These are phyloP conservation scores for Channa argus DNA, from an alignment of 2,113 vertebrate genomes.

Conservation along the genomic window DNA sequence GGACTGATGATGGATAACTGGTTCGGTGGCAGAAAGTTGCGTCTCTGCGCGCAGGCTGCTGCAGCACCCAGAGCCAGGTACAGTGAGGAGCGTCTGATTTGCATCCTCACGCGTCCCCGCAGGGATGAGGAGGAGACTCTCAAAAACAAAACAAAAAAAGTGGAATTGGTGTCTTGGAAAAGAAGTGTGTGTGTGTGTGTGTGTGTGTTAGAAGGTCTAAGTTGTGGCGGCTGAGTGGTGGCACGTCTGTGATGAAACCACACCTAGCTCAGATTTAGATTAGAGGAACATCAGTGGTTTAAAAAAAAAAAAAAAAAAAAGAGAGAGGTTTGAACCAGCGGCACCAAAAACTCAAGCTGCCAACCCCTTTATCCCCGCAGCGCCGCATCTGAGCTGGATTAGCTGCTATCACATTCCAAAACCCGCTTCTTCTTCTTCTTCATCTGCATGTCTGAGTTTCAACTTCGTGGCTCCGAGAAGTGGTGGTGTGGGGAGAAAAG, in stretches of 20 bases:
- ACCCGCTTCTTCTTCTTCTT: not conserved
- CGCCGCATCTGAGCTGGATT: conserved; percentile 30
- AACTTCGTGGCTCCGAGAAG: conserved; percentile 8
- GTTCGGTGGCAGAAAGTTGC: conserved; percentile 33
- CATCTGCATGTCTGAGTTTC: conserved; percentile 43
- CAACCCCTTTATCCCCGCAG: conserved; percentile 28
- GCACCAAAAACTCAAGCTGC: conserved; percentile 23
- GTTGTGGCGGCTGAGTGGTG: not conserved
- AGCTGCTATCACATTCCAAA: conserved; percentile 46
- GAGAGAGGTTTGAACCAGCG: conserved; percentile 26
- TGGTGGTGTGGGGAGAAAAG: not conserved
- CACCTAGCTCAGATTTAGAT: conserved; percentile 13
- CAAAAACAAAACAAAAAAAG: conserved; percentile 9
- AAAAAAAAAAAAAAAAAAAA: not conserved
- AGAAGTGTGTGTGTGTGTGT: not conserved
- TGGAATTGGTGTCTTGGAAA: conserved; percentile 7
- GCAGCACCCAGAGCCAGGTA: conserved; percentile 11
- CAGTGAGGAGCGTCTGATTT: conserved; percentile 28
- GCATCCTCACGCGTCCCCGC: conserved; percentile 11
- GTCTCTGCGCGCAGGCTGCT: conserved; percentile 7
- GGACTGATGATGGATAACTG: conserved; percentile 36
- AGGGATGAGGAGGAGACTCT: conserved; percentile 7
- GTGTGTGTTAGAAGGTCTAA: not conserved
- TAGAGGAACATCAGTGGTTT: conserved; percentile 14
- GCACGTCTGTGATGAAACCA: conserved; percentile 22